These are phyloP conservation scores for Campylorhamphus procurvoides DNA, from an alignment of 2,113 vertebrate genomes.

Conservation along the genomic window DNA sequence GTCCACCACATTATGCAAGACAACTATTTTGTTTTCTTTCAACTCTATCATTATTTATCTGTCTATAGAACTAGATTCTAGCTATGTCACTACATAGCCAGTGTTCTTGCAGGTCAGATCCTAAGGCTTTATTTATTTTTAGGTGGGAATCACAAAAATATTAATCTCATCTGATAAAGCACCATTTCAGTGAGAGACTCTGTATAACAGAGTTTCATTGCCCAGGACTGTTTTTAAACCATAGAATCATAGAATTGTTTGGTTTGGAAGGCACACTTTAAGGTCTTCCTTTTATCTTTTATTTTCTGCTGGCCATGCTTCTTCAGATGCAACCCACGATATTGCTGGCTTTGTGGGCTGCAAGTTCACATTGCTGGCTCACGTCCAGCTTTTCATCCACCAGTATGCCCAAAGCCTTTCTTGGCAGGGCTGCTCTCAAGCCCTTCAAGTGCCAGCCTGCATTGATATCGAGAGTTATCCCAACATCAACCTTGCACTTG, in stretches of 20 bases:
- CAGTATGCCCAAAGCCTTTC: neutral
- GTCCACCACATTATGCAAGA: neutral
- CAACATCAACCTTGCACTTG: neutral
- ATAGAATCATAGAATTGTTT: neutral
- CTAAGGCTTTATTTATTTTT: neutral
- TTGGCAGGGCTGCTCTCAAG: neutral
- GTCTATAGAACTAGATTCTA: neutral
- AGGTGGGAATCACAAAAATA: neutral
- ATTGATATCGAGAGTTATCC: neutral
- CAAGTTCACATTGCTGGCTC: rapidly evolving
- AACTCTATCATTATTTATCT: neutral
- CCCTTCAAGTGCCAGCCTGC: neutral
- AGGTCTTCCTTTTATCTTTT: neutral
- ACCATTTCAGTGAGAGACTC: neutral
- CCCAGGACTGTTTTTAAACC: neutral
- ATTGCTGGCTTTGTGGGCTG: rapidly evolving
- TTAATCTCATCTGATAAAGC: neutral
- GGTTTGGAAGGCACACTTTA: neutral
- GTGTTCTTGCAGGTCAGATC: neutral
- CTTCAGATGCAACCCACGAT: neutral
- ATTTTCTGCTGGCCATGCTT: rapidly evolving
- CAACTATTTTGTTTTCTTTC: neutral
- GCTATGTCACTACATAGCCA: neutral
- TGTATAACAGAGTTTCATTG: neutral
- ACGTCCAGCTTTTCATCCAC: neutral